Base-by-base conservation (phyloP, 2,888 invertebrate genomes). In the Hemaris fuciformis region DNA sequence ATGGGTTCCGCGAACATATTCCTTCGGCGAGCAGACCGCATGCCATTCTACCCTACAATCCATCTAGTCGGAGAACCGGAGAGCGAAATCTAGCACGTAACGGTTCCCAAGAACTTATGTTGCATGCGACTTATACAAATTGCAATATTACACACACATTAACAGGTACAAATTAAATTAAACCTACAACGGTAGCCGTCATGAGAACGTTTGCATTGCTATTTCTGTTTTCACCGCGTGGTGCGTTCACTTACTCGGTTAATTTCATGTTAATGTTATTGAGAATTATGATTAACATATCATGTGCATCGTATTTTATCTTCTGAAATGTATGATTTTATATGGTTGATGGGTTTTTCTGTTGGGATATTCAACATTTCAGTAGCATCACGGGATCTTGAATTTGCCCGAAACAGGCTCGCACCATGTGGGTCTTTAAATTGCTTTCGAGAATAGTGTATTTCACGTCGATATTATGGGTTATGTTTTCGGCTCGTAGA, bases 41-140 rank as follows among this genome's bases (percentile, higher is more conserved):
- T 13, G 38, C n/a, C n/a, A 38, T 31, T 31, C 10, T 10, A 31
- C 1, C 31, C 10, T n/a, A 1, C 4, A 38, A 38, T n/a, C 38
- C 38, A 38, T 38, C n/a, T 38, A n/a, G 6, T 42, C 18, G 7
- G 10, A n/a, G 46, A 13, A 6, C 22, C 23, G 23, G n/a, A 46
- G 27, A 27, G 58, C 60, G 62, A 34, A 58, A 59, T 65, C 65
- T 59, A 45, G 60, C 43, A 43, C 18, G 5, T 38, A 38, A 38
- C 38, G 38, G 38, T 38, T 38, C 59, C 15, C n/a, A 23, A 48
- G 25, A 27, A 27, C 15, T 48, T 15, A 48, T 48, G 48, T 25
- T 15, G 27, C 27, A 48, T n/a, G 38, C 38, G 48, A 48, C 25
- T 25, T 48, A 48, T 48, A 27, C n/a, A 43, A 48, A 48, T 48